Evolutionary conservation across 1,140 invertebrate genomes (phyloP).

Genomic region (Chrysoperla carnea): DNA sequence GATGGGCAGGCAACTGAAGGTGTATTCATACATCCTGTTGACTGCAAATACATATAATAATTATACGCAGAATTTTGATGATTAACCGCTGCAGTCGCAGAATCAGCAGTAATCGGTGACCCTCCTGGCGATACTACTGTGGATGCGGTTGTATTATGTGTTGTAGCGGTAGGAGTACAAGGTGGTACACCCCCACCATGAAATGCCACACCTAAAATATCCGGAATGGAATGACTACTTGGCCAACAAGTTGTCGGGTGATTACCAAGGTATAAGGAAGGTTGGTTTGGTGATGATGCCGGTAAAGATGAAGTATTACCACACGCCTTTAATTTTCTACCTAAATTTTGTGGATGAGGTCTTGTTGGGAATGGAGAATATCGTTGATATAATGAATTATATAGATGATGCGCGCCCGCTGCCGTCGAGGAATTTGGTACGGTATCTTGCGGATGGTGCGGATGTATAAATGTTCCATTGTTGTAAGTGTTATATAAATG

Average conservation of each 20-base stretch:
- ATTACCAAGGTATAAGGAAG: slow-evolving; percentile 17
- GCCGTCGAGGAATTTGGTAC: too few species aligned
- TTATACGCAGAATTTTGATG: slow-evolving; percentile 40
- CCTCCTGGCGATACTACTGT: slow-evolving; percentile 7
- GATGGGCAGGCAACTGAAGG: too few species aligned
- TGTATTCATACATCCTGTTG: background rate
- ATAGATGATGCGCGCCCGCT: slow-evolving; percentile 17
- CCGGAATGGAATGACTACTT: slow-evolving; percentile 48
- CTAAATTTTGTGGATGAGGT: slow-evolving; percentile 13
- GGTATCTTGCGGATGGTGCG: slow-evolving; percentile 21
- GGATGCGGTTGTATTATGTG: slow-evolving; percentile 9
- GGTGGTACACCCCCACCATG: slow-evolving; percentile 13
- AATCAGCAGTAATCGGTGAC: slow-evolving; percentile 9
- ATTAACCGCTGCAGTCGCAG: slow-evolving; percentile 11
- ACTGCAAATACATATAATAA: slow-evolving; percentile 48
- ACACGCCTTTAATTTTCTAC: background rate
- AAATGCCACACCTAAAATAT: slow-evolving; percentile 34
- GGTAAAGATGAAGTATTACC: slow-evolving; percentile 18
- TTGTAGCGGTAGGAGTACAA: slow-evolving; percentile 9
- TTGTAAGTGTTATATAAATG: slow-evolving; percentile 20
- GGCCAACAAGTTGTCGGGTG: slow-evolving; percentile 22
- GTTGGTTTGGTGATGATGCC: slow-evolving; percentile 24
- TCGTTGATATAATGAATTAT: slow-evolving; percentile 34
- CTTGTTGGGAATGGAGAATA: slow-evolving; percentile 25
- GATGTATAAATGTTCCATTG: slow-evolving; percentile 21